Conservation (phyloP, 2,797 vertebrate genomes). For the Acipenser ruthenus region DNA sequence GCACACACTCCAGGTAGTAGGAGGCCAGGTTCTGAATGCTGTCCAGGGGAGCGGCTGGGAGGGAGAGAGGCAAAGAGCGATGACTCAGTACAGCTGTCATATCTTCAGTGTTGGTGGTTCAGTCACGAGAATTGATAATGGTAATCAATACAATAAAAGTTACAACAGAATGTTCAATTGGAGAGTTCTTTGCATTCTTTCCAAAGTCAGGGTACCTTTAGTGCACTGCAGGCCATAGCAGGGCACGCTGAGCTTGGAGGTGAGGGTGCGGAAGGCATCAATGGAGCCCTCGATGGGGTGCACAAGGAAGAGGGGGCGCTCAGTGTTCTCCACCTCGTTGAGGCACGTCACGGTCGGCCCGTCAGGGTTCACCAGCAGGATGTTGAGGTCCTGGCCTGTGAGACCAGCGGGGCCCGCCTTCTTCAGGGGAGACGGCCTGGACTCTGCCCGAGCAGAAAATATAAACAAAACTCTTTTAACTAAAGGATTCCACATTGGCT, state of each 20-base stretch:
- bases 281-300: slow-evolving; percentile 91
- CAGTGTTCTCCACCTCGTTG: slow-evolving; percentile 72
- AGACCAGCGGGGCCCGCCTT: slow-evolving; percentile 27
- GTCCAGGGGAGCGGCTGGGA: slow-evolving; percentile 80
- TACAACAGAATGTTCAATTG: no score
- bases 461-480: no score
- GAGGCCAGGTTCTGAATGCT: slow-evolving; percentile 82
- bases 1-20: slow-evolving; percentile 79
- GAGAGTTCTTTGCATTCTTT: no score
- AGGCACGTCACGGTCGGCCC: slow-evolving; percentile 67
- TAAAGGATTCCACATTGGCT: no score
- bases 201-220: slow-evolving; percentile 57
- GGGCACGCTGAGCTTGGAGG: slow-evolving; percentile 74
- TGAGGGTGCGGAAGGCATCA: slow-evolving; percentile 67
- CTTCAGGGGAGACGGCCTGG: slow-evolving; percentile 31
- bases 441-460: slow-evolving; percentile 45
- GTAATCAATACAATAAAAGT: not conserved
- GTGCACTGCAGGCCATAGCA: slow-evolving; percentile 94
- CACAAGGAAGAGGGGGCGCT: slow-evolving; percentile 83
- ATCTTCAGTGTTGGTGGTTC: not conserved
- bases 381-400: slow-evolving; percentile 61
- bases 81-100: not conserved
- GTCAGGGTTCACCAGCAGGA: slow-evolving; percentile 77
- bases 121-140: not conserved
- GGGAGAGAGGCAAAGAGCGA: not conserved